Evolutionary conservation across 2,888 invertebrate species (phyloP).

Genomic region (Euproctis similis): DNA sequence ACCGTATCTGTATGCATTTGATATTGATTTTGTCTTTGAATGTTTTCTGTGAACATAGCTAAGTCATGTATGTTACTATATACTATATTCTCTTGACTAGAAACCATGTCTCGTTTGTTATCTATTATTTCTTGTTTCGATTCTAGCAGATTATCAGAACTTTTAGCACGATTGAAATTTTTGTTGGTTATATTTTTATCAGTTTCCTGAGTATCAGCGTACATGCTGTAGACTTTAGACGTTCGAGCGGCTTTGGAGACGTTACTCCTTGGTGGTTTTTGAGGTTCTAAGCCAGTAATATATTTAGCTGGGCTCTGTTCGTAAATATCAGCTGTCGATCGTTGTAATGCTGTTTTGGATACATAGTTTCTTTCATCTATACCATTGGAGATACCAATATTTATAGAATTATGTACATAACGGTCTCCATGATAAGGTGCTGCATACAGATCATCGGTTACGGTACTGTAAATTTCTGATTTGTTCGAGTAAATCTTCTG

Average conservation of each 20-base stretch:
- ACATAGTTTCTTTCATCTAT: constrained; percentile 64
- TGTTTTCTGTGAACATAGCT: constrained; percentile 65
- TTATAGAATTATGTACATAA: constrained; percentile 64
- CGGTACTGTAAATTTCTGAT: constrained; percentile 58
- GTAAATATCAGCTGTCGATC: constrained; percentile 56
- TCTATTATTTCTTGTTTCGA: constrained; percentile 59
- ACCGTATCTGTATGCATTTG: constrained; percentile 52
- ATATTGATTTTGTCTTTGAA: constrained; percentile 62
- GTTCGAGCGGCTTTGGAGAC: constrained; percentile 65
- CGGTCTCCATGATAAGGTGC: constrained; percentile 58
- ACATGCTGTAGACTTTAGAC: constrained; percentile 71
- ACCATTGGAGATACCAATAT: constrained; percentile 60
- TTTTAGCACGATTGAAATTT: constrained; percentile 66
- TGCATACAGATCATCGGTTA: constrained; percentile 60
- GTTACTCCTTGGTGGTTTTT: constrained; percentile 68
- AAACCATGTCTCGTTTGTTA: constrained; percentile 60
- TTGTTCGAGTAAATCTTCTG: constrained; percentile 65
- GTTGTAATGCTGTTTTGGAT: constrained; percentile 55
- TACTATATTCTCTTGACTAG: constrained; percentile 71
- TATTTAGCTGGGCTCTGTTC: constrained; percentile 66
- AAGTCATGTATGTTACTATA: constrained; percentile 68
- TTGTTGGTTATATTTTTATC: constrained; percentile 53
- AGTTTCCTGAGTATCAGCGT: constrained; percentile 53
- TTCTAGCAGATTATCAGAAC: constrained; percentile 67
- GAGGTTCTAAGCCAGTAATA: constrained; percentile 68